Evolutionary conservation across 2,797 vertebrate genomes (phyloP), one percentile per base, ranked within the genome.

Genomic region (Channallabes apus): DNA sequence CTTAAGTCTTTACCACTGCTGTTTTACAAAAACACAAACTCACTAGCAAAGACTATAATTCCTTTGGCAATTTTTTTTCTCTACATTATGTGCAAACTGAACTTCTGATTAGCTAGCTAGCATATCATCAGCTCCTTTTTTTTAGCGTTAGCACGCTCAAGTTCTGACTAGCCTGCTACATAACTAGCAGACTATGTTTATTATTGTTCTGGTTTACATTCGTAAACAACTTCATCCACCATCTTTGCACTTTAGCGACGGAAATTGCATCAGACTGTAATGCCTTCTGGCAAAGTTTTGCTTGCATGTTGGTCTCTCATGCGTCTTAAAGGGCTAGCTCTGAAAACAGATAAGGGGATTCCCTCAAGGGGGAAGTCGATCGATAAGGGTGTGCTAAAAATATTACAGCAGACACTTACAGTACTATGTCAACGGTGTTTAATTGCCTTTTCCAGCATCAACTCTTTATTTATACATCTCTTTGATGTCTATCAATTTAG

Each of bases 91-190:
- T 58, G 17, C 54, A 76, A 32, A 32, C 6, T 11, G 8, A 32
- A 51, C 51, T 58, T 8, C 15, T 76, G 46, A 32, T 29, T 56
- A 29, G 46, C 51, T 56, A 20, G 15, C 17, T 76, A 76, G 51
- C 7, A 54, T 75, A 51, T 54, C 17, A 54, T 4, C 12, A 6
- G 17, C 12, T 51, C 51, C 51, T 27, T 51, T 71, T 71, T 11
- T 4, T 38, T 7, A n/a, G 6, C 11, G 27, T 27, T 85, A 87
- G 83, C 91, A 87, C 88, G 86, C 90, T 92, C 92, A 90, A 51
- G 46, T 12, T 54, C 20, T 20, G 17, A n/a, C 41, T 67, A n/a
- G 62, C 6, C 38, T 61, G 20, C 32, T 61, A 61, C 4, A 18
- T 59, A 24, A 77, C 27, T 77, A 22, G 54, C 56, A 59, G 54